phyloP scores from a whole-genome alignment of 2,797 vertebrate species.

The Uromys caudimaculatus region DNA sequence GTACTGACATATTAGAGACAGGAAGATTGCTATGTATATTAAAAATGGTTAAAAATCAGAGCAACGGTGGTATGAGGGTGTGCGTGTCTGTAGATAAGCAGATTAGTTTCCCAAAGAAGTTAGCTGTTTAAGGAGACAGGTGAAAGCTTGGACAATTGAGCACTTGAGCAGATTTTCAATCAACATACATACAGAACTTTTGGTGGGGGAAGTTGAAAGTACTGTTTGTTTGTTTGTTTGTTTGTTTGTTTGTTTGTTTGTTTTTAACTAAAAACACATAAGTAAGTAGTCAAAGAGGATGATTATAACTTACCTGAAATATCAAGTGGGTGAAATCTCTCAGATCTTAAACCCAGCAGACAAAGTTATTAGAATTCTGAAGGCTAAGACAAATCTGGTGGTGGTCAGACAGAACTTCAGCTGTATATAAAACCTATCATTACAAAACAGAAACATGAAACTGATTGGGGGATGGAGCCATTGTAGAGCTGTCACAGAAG shows the following conservation, averaged over 20 bases:
- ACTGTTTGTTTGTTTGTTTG: background rate
- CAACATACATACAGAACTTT: background rate
- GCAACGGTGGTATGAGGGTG: no score
- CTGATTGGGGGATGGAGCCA: background rate
- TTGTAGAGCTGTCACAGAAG: background rate
- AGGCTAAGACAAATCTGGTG: background rate
- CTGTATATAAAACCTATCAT: background rate
- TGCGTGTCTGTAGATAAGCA: background rate
- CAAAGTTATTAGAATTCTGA: background rate
- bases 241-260: background rate
- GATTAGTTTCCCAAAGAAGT: background rate
- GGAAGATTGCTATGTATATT: background rate
- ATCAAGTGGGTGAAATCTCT: background rate
- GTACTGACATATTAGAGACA: background rate
- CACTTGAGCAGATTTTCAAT: background rate
- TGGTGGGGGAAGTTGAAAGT: background rate
- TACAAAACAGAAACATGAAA: background rate
- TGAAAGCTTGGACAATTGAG: background rate
- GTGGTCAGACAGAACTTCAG: background rate
- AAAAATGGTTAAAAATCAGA: background rate
- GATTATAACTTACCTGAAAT: background rate
- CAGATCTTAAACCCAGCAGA: background rate
- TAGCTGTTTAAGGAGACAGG: background rate
- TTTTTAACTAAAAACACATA: background rate
- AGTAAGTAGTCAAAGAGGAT: background rate